These are phyloP conservation scores for Agrypnia vestita DNA, from an alignment of 1,140 invertebrate species.

Conservation along the genomic window DNA sequence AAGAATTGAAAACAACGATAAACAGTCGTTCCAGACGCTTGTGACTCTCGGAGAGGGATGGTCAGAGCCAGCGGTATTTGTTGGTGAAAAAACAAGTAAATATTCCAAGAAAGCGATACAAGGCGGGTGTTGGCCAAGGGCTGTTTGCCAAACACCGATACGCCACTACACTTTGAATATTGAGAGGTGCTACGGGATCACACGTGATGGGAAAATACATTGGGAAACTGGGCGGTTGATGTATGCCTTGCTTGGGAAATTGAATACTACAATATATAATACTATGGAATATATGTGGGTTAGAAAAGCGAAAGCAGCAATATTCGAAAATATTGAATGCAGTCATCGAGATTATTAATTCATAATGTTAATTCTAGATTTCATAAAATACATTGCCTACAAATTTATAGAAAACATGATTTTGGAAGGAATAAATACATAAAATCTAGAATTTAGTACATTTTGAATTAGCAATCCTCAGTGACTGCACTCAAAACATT, in stretches of 20 bases:
- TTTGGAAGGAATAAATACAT: too few relatives aligned
- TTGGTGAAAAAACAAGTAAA: slow-evolving; percentile 54
- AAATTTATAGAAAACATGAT: too few relatives aligned
- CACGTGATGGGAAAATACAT: slow-evolving; percentile 58
- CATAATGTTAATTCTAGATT: too few relatives aligned
- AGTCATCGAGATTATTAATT: too few relatives aligned
- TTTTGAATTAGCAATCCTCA: too few relatives aligned
- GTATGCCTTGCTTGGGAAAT: background rate
- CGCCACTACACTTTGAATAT: slow-evolving; percentile 49
- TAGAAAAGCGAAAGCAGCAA: too few relatives aligned
- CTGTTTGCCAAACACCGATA: slow-evolving; percentile 60
- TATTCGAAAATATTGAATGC: too few relatives aligned
- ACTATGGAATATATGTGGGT: too few relatives aligned
- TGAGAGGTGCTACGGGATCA: slow-evolving; percentile 42
- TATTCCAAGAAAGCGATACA: slow-evolving; percentile 58
- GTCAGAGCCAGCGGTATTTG: slow-evolving; percentile 26
- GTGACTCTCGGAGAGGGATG: slow-evolving; percentile 21
- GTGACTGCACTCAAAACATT: too few relatives aligned
- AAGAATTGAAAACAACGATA: slow-evolving; percentile 61
- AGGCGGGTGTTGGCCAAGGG: slow-evolving; percentile 49
- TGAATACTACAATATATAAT: background rate
- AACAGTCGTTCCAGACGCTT: slow-evolving; percentile 56
- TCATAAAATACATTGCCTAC: too few relatives aligned
- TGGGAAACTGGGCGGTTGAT: background rate
- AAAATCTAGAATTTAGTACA: too few relatives aligned